These are phyloP conservation scores for Oreochromis tanganicae DNA, from an alignment of 2,113 vertebrate species.

Conservation along the genomic window DNA sequence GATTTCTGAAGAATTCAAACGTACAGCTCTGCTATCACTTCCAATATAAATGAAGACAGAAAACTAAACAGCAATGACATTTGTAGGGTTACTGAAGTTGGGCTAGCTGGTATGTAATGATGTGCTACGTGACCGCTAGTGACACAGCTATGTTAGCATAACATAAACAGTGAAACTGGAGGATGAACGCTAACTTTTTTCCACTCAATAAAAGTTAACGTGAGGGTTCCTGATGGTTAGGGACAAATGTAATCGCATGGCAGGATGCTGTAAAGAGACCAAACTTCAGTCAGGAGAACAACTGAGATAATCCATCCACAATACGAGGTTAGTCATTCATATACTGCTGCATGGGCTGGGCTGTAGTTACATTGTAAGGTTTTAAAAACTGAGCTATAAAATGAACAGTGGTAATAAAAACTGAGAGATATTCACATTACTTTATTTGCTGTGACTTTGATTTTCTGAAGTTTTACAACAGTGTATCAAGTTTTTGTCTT, in stretches of 20 bases:
- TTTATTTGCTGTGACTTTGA: background rate
- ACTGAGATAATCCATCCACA: too few species aligned
- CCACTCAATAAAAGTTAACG: background rate
- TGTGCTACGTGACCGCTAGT: background rate
- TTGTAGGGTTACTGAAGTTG: background rate
- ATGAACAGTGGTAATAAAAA: too few species aligned
- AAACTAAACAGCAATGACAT: background rate
- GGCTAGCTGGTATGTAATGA: background rate
- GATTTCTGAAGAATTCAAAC: fast-evolving
- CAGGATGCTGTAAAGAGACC: too few species aligned
- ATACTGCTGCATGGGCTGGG: too few species aligned
- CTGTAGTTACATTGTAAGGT: too few species aligned
- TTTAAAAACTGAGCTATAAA: too few species aligned
- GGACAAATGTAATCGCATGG: fast-evolving
- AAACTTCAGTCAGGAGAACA: too few species aligned
- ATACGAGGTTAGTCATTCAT: too few species aligned
- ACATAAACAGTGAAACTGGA: background rate
- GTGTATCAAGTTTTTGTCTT: background rate
- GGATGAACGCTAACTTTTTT: background rate
- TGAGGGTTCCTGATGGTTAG: background rate
- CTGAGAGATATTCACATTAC: background rate
- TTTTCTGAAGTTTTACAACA: background rate
- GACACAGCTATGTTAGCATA: background rate
- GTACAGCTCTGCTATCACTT: background rate
- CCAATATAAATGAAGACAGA: fast-evolving